A percentile compares a stretch with the other conserved stretches of the same genome.
Conservation (phyloP, 2,797 vertebrate species). For the Thamnophis elegans region DNA sequence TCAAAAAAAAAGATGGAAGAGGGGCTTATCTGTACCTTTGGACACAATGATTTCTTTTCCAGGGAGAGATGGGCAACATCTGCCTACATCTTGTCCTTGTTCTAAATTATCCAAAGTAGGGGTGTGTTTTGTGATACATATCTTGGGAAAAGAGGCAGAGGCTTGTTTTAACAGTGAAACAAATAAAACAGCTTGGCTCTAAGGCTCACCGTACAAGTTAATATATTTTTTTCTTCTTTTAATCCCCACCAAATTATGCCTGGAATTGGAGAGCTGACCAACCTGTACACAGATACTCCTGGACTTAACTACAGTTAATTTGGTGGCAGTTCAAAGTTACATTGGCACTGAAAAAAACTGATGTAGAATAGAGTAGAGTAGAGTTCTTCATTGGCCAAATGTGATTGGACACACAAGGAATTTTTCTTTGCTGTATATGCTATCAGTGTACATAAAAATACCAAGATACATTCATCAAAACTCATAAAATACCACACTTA, state of each 20-base stretch:
- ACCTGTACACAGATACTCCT: too few species aligned
- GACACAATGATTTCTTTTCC: neutral
- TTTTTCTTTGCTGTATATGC: too few species aligned
- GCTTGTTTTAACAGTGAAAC: neutral
- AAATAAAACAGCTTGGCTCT: neutral
- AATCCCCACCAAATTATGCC: constrained; percentile 1
- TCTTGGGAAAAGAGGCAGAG: neutral
- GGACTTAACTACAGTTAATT: too few species aligned
- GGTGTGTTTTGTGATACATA: neutral
- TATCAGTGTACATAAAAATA: too few species aligned
- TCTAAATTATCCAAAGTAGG: neutral
- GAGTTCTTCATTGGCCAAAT: too few species aligned
- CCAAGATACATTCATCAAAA: too few species aligned
- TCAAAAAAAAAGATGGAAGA: neutral
- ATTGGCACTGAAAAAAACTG: too few species aligned
- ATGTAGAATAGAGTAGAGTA: too few species aligned
- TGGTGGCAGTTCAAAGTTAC: too few species aligned
- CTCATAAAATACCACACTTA: too few species aligned
- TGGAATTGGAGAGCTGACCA: too few species aligned
- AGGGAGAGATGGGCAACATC: neutral
- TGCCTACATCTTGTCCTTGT: neutral
- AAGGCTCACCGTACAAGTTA: neutral
- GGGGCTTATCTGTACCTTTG: neutral
- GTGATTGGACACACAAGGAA: too few species aligned
- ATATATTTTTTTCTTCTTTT: neutral